phyloP scores from a whole-genome alignment of 2,888 invertebrate species.

The Hydraecia micacea region DNA sequence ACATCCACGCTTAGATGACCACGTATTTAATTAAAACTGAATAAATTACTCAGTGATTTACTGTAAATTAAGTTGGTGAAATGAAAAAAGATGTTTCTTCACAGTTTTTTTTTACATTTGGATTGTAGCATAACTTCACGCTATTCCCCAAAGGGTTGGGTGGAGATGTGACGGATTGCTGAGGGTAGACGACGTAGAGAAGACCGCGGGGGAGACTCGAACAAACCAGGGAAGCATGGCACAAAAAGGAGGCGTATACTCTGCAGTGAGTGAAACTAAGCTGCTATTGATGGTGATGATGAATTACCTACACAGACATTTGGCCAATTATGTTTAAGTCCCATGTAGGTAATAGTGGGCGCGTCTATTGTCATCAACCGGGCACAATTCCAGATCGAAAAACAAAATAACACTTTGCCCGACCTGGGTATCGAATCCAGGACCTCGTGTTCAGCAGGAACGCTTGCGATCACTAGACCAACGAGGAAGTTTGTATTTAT shows the following conservation, averaged over 20 bases:
- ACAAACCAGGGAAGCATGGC: no score
- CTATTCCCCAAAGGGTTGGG: neutral
- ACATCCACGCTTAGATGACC: slow-evolving; percentile 76
- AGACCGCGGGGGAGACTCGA: no score
- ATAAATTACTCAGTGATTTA: slow-evolving; percentile 80
- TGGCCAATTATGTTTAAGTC: neutral
- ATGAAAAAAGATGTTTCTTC: slow-evolving; percentile 57
- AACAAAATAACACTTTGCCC: neutral
- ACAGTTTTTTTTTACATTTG: slow-evolving; percentile 40
- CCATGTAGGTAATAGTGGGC: no score
- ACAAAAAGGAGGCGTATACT: no score
- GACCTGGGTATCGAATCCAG: neutral
- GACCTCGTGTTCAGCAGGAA: neutral
- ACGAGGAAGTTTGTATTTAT: neutral
- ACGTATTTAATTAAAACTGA: slow-evolving; percentile 79
- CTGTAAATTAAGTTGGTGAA: slow-evolving; percentile 74
- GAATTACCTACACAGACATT: neutral
- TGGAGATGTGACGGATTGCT: neutral
- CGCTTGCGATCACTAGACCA: neutral
- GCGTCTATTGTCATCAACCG: neutral
- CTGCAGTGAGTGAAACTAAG: no score
- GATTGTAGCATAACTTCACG: slow-evolving; percentile 16
- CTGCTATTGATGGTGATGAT: no score
- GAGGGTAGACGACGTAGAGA: no score
- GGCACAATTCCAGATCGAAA: neutral